Base-by-base conservation (phyloP, 2,113 vertebrate genomes). In the Corythornis vintsioides region DNA sequence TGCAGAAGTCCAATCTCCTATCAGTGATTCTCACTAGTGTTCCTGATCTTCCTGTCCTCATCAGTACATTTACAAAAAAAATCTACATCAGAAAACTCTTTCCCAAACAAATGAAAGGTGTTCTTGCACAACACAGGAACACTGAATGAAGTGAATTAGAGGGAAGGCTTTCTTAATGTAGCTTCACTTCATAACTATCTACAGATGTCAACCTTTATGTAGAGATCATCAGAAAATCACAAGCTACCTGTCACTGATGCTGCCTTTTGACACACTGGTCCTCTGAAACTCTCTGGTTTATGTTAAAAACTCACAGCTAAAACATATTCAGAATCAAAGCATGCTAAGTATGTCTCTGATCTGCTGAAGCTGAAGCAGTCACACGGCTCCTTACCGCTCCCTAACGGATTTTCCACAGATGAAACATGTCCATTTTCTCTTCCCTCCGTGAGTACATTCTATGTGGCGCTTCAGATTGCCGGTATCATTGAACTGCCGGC, bases 381-480 rank as follows among this genome's bases (percentile, higher is more conserved):
- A 80, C 1, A 7, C 59, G 87, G 75, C 18, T 65, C 35, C 93
- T 97, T 96, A 99, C 99, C 99, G 98, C 98, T 99, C 99, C 84
- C 99, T 97, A 31, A 99, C 99, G 0, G 99, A 99, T 94, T 99
- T 99, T 42, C 99, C 99, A 94, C 99, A 99, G 85, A 99, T 97
- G 89, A 98, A 98, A 96, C 99, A 99, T 1, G 98, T 99, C 99
- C 99, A 99, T 90, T 99, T 99, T 69, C 99, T 98, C 93, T 99
- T 99, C 63, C 99, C 99, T 74, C 99, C 99, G 16, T 99, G 99
- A 50, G 99, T 99, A 93, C 99, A 99, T 94, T 99, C 99, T 20
- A 99, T 98, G 94, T 99, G 99, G 64, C 99, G 98, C 86, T 99
- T 99, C 90, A 99, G 97, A 97, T 99, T 99, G 61, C 99, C 99